These are phyloP conservation scores for Burhinus oedicnemus DNA, from an alignment of 2,113 vertebrate genomes.

Conservation along the genomic window DNA sequence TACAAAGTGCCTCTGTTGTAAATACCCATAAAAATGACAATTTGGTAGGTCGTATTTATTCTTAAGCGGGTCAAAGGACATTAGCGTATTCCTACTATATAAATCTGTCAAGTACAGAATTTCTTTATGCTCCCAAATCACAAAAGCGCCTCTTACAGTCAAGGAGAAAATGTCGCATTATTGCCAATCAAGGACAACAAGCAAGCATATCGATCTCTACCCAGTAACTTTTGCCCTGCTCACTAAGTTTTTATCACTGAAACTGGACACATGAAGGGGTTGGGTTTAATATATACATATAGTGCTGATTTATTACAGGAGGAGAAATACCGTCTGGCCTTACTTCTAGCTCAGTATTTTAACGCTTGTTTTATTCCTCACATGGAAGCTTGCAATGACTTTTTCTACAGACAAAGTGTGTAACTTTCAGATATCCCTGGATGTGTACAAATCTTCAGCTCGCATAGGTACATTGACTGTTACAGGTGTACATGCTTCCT, in stretches of 20 bases:
- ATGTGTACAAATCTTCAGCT: neutral
- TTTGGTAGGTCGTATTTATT: conserved; percentile 78
- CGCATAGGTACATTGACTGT: rapidly evolving
- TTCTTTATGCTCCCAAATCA: conserved; percentile 51
- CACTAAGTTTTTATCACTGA: conserved; percentile 48
- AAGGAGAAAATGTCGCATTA: conserved; percentile 27
- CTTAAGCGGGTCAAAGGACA: conserved; percentile 72
- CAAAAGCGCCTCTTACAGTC: conserved; percentile 34
- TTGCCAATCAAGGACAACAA: conserved; percentile 42
- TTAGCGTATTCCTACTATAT: conserved; percentile 65
- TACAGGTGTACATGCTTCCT: neutral
- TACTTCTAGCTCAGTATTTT: conserved; percentile 46
- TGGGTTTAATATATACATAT: conserved; percentile 50
- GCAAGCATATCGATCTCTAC: neutral
- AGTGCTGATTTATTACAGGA: conserved; percentile 36
- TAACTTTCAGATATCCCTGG: neutral
- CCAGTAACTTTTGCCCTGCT: conserved; percentile 11
- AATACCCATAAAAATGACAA: conserved; percentile 82
- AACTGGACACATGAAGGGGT: conserved; percentile 50
- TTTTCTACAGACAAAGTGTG: neutral
- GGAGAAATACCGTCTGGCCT: conserved; percentile 38
- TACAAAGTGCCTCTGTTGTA: conserved; percentile 79
- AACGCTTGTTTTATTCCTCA: conserved; percentile 23
- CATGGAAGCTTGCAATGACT: neutral
- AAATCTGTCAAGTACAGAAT: conserved; percentile 68